These are phyloP conservation scores for Cheumatopsyche charites DNA, from an alignment of 1,140 invertebrate species.

Conservation along the genomic window DNA sequence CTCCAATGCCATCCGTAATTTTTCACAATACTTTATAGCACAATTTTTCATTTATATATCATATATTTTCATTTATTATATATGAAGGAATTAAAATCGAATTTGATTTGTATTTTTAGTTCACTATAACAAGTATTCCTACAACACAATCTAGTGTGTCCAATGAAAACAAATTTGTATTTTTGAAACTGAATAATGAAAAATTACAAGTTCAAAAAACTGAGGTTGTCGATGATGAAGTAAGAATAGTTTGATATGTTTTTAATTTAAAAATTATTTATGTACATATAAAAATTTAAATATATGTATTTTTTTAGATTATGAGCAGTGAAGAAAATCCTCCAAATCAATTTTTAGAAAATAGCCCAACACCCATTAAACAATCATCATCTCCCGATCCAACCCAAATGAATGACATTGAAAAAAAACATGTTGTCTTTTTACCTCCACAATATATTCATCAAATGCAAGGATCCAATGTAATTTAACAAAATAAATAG, in stretches of 20 bases:
- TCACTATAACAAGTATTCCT: conserved; percentile 11
- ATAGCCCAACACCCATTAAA: neutral
- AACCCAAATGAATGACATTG: neutral
- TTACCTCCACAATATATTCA: conserved; percentile 39
- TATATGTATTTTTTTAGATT: conserved; percentile 25
- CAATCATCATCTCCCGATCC: neutral
- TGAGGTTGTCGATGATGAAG: conserved; percentile 39
- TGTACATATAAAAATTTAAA: no score
- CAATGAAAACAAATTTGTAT: neutral
- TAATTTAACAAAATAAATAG: no score
- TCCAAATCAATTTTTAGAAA: conserved; percentile 5
- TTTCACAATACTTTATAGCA: neutral
- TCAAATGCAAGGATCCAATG: conserved; percentile 35
- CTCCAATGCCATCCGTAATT: neutral
- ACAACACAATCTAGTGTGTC: neutral
- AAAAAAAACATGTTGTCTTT: conserved; percentile 42
- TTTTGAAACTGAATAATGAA: conserved; percentile 17
- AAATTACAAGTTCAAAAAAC: conserved; percentile 21
- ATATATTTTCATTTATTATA: neutral
- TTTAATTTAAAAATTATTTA: no score
- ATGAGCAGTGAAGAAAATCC: conserved; percentile 35
- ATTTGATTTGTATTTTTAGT: conserved; percentile 19
- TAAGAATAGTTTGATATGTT: neutral
- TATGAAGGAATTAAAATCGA: neutral
- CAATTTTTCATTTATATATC: neutral